These are phyloP conservation scores for Squalus acanthias DNA, from an alignment of 2,797 vertebrate genomes.

Conservation along the genomic window DNA sequence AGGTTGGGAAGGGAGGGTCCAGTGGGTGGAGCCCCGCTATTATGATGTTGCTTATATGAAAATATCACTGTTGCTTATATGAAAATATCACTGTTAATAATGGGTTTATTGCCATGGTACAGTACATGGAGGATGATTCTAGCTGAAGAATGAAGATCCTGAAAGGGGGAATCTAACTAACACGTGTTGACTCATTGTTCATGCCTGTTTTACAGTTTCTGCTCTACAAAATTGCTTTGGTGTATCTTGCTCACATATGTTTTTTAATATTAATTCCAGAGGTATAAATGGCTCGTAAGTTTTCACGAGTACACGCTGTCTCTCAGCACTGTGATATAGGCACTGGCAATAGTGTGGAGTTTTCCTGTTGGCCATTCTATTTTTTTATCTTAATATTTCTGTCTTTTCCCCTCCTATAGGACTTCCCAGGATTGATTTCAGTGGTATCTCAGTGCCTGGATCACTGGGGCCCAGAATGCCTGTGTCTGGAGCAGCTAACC, in stretches of 20 bases:
- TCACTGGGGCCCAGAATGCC: slow-evolving; percentile 59
- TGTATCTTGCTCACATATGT: neutral
- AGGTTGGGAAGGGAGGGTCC: neutral
- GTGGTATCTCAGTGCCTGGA: slow-evolving; percentile 88
- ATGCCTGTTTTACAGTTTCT: neutral
- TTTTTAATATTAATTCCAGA: neutral
- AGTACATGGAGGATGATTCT: neutral
- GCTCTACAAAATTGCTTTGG: neutral
- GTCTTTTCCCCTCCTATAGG: slow-evolving; percentile 51
- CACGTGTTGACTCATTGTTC: neutral
- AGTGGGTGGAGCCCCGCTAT: neutral
- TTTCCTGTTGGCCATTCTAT: neutral
- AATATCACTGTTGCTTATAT: neutral
- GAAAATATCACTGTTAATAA: neutral
- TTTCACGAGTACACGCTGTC: too few species aligned
- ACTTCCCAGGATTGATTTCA: slow-evolving; percentile 90
- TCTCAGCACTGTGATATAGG: neutral
- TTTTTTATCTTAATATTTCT: neutral
- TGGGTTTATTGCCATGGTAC: neutral
- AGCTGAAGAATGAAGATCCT: neutral
- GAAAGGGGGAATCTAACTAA: neutral
- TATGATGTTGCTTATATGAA: neutral
- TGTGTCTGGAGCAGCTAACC: neutral
- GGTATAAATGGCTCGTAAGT: neutral
- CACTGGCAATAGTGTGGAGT: neutral